phyloP scores from a whole-genome alignment of 2,113 vertebrate genomes.

The Fulmarus glacialis region DNA sequence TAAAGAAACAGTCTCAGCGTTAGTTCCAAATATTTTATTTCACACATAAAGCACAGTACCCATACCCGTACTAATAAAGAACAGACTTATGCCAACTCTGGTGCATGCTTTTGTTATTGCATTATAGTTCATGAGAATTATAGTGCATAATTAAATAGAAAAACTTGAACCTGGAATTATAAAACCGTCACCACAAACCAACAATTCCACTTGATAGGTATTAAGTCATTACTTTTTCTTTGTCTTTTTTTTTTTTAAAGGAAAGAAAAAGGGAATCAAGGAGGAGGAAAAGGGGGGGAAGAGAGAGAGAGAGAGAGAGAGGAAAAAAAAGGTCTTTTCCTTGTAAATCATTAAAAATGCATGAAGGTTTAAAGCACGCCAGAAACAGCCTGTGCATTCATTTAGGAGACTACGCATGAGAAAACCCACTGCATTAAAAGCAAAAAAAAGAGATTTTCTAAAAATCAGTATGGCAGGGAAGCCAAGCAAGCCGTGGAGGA shows the following conservation, averaged over 20 bases:
- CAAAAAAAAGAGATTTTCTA: background rate
- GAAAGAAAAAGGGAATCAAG: background rate
- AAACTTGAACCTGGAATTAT: constrained; percentile 81
- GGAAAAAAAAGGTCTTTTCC: constrained; percentile 62
- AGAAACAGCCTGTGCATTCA: constrained; percentile 69
- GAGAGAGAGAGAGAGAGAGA: background rate
- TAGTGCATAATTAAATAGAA: constrained; percentile 82
- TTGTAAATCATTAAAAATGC: constrained; percentile 84
- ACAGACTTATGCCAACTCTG: constrained; percentile 74
- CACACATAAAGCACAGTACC: constrained; percentile 75
- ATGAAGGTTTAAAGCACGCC: constrained; percentile 72
- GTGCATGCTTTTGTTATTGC: constrained; percentile 78
- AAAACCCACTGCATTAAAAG: constrained; percentile 34
- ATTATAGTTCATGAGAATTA: constrained; percentile 81
- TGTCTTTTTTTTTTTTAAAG: background rate
- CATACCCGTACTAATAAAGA: constrained; percentile 73
- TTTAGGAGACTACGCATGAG: constrained; percentile 24
- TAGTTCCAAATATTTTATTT: constrained; percentile 82
- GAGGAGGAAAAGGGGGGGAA: background rate
- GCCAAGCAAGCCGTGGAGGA: background rate
- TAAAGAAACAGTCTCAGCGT: constrained; percentile 66
- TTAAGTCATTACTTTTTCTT: constrained; percentile 77
- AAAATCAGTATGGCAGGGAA: constrained; percentile 11
- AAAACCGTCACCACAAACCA: constrained; percentile 79
- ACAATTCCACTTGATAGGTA: constrained; percentile 76